phyloP scores from a whole-genome alignment of 2,888 invertebrate genomes.

The Heliothis peltigera region DNA sequence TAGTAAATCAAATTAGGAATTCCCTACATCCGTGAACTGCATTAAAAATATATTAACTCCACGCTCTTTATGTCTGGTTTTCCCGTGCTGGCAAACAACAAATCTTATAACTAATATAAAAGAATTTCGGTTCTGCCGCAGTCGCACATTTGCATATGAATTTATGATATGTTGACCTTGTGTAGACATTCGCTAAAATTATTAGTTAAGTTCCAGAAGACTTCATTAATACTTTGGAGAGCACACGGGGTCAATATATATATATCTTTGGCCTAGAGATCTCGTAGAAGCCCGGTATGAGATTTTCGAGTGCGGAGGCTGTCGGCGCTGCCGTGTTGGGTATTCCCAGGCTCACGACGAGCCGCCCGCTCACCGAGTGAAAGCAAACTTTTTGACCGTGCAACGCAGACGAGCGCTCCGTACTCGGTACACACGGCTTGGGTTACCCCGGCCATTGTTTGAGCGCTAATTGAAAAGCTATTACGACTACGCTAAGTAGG shows the following conservation, averaged over 20 bases:
- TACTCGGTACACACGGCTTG: constrained; percentile 59
- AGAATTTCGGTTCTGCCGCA: constrained; percentile 68
- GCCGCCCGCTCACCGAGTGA: constrained; percentile 71
- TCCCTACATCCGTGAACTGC: constrained; percentile 68
- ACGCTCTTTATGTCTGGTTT: constrained; percentile 70
- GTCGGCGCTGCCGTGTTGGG: constrained; percentile 68
- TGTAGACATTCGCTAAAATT: constrained; percentile 62
- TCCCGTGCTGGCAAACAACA: constrained; percentile 63
- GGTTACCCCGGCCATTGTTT: constrained; percentile 71
- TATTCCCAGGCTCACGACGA: constrained; percentile 75
- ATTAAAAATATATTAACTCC: constrained; percentile 70
- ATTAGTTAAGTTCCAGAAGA: constrained; percentile 46
- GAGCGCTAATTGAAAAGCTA: constrained; percentile 58
- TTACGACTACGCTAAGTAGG: constrained; percentile 65
- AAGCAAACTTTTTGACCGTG: constrained; percentile 70
- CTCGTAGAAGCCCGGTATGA: constrained; percentile 38
- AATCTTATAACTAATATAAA: constrained; percentile 55
- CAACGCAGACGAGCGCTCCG: constrained; percentile 48
- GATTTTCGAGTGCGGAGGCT: constrained; percentile 58
- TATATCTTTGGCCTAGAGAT: constrained; percentile 28
- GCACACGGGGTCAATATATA: constrained; percentile 38
- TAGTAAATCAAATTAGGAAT: constrained; percentile 64
- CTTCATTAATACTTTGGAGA: constrained; percentile 34
- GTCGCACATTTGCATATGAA: constrained; percentile 74
- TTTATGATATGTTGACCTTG: constrained; percentile 72